These are phyloP conservation scores for Drosophila busckii DNA, from an alignment of 1,140 invertebrate species.

Conservation along the genomic window DNA sequence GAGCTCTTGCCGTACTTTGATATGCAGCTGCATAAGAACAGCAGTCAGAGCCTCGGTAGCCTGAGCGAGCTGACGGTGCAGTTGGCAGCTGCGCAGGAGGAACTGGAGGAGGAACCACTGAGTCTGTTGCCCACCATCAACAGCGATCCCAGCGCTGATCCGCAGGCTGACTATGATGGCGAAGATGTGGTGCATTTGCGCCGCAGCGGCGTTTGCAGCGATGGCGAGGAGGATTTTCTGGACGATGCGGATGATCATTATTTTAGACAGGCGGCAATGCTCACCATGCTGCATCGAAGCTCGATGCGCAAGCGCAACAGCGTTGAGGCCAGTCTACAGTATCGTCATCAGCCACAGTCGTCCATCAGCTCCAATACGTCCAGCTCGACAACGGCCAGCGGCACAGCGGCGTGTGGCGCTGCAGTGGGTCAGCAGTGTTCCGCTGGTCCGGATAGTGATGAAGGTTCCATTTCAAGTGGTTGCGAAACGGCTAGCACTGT, in stretches of 20 bases:
- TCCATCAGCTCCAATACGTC: conserved; percentile 73
- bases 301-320: conserved; percentile 79
- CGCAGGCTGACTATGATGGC: conserved; percentile 50
- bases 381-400: conserved; percentile 75
- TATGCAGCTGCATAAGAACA: conserved; percentile 74
- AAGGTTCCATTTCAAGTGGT: conserved; percentile 88
- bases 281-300: conserved; percentile 74
- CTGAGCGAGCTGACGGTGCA: conserved; percentile 52
- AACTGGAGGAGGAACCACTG: conserved; percentile 53
- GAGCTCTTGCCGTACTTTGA: conserved; percentile 78
- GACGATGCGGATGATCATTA: conserved; percentile 71
- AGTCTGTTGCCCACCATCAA: conserved; percentile 67
- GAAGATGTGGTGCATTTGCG: conserved; percentile 36
- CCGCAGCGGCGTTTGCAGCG: conserved; percentile 59
- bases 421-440: conserved; percentile 53
- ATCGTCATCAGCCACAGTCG: conserved; percentile 73
- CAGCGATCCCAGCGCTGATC: conserved; percentile 69
- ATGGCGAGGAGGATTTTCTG: conserved; percentile 67
- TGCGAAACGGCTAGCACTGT: conserved; percentile 89
- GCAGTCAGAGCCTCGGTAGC: conserved; percentile 64
- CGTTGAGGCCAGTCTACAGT: conserved; percentile 73
- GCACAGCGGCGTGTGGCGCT: conserved; percentile 34
- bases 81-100: conserved; percentile 23
- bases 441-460: conserved; percentile 83
- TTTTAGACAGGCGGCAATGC: conserved; percentile 71